Conservation (phyloP, 1,140 invertebrate species). For the Drosophila pruinosa region DNA sequence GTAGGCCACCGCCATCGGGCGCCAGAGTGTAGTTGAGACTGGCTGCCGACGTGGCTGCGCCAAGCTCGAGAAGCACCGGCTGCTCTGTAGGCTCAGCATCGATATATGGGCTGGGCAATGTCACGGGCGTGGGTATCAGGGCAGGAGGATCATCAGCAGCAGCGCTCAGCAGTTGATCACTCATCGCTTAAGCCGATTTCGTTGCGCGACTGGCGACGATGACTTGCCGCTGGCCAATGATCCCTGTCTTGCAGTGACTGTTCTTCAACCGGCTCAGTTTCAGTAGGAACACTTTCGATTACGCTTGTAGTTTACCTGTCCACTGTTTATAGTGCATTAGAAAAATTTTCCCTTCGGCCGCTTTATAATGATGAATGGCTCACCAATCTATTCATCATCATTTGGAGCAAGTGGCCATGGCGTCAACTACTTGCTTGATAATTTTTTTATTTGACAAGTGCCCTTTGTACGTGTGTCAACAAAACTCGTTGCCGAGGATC, state of each 20-base stretch:
- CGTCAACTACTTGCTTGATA: constrained; percentile 30
- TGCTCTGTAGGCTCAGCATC: constrained; percentile 59
- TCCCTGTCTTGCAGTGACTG: not conserved
- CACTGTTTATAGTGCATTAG: constrained; percentile 9
- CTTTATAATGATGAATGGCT: constrained; percentile 12
- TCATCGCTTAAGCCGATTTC: constrained; percentile 70
- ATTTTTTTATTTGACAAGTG: constrained; percentile 35
- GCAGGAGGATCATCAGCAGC: constrained; percentile 50
- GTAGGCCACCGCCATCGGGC: constrained; percentile 45
- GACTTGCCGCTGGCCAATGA: constrained; percentile 35
- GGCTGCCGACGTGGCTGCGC: constrained; percentile 28
- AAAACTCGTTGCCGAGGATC: constrained; percentile 55
- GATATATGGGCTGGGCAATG: constrained; percentile 51
- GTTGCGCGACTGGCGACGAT: constrained; percentile 8
- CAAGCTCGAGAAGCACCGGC: constrained; percentile 70
- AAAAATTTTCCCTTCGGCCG: not conserved
- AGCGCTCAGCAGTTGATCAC: constrained; percentile 67
- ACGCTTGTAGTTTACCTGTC: not conserved
- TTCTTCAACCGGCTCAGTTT: constrained; percentile 23
- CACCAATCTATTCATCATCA: constrained; percentile 52
- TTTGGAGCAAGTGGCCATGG: constrained; percentile 31
- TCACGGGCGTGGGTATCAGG: constrained; percentile 51
- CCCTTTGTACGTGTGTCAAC: constrained; percentile 71
- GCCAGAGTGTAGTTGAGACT: constrained; percentile 56
- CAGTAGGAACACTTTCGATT: constrained; percentile 22